Percentiles rank a stretch among this genome's conserved stretches.
Conservation (phyloP, 2,113 vertebrate genomes). For the Callipepla californica region DNA sequence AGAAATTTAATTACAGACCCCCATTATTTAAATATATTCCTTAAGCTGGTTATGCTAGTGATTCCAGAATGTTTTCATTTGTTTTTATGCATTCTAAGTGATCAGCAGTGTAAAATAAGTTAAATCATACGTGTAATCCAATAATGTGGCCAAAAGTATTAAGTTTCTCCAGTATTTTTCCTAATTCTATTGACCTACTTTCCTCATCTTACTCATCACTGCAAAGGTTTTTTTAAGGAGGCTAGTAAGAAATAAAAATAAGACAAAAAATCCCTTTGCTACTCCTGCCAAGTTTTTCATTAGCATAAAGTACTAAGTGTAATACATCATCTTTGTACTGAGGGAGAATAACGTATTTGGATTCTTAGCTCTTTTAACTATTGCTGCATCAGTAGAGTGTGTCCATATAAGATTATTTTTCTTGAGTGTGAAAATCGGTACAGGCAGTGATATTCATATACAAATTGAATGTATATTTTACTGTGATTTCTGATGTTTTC, state of each 20-base stretch:
- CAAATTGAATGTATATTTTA: neutral
- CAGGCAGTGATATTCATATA: neutral
- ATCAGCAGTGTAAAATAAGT: constrained; percentile 4
- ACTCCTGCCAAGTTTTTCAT: neutral
- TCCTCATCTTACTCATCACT: neutral
- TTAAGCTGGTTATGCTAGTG: constrained; percentile 18
- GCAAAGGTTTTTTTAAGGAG: neutral
- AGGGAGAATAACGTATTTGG: neutral
- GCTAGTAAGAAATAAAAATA: neutral
- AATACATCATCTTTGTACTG: neutral
- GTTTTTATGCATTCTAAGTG: neutral
- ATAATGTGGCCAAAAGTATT: constrained; percentile 4
- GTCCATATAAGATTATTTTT: neutral
- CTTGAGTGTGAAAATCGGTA: neutral
- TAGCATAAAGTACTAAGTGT: neutral
- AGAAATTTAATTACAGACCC: neutral
- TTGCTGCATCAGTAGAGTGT: neutral
- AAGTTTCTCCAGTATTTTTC: neutral
- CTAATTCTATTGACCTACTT: constrained; percentile 19
- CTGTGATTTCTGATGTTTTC: neutral
- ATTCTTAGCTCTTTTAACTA: neutral
- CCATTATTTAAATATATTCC: neutral
- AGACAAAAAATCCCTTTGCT: neutral
- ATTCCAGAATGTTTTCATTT: neutral
- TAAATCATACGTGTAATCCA: constrained; percentile 27